A percentile compares a stretch with the other conserved stretches of the same genome.
phyloP scores from a whole-genome alignment of 2,113 vertebrate species.

The Phoenicopterus ruber region DNA sequence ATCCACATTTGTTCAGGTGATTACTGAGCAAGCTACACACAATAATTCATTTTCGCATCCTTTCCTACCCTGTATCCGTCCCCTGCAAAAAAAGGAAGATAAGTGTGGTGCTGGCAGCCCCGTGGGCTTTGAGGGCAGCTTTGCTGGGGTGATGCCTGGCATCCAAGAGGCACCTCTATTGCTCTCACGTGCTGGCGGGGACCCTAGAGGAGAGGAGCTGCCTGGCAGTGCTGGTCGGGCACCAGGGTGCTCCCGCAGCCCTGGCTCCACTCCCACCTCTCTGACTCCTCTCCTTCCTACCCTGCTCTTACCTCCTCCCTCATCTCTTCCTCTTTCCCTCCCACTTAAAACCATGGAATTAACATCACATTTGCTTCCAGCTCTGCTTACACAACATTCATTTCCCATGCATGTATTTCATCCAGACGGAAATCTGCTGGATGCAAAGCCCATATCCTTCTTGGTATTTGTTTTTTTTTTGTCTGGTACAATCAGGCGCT shows the following conservation, averaged over 20 bases:
- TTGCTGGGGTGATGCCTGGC: not conserved
- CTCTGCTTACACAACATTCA: not conserved
- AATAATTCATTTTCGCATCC: not conserved
- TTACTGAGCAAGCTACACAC: not conserved
- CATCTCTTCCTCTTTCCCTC: not conserved
- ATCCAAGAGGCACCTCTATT: not conserved
- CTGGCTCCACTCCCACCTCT: not conserved
- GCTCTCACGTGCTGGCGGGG: rapidly evolving
- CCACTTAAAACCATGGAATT: not conserved
- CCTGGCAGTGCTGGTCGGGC: not conserved
- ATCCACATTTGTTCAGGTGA: not conserved
- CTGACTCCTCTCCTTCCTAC: not conserved
- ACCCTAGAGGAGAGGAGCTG: not conserved
- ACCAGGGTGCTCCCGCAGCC: not conserved
- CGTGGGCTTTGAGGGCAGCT: not conserved
- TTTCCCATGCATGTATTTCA: not conserved
- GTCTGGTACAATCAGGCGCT: not conserved
- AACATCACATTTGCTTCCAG: not conserved
- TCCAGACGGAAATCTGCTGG: not conserved
- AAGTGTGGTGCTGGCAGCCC: not conserved
- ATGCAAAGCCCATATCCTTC: not conserved
- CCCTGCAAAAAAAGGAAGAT: not conserved
- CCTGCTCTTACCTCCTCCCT: not conserved
- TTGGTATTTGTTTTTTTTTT: not conserved
- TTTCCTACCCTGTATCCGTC: not conserved